phyloP scores from a whole-genome alignment of 2,797 vertebrate genomes.

The Etheostoma nigrum region DNA sequence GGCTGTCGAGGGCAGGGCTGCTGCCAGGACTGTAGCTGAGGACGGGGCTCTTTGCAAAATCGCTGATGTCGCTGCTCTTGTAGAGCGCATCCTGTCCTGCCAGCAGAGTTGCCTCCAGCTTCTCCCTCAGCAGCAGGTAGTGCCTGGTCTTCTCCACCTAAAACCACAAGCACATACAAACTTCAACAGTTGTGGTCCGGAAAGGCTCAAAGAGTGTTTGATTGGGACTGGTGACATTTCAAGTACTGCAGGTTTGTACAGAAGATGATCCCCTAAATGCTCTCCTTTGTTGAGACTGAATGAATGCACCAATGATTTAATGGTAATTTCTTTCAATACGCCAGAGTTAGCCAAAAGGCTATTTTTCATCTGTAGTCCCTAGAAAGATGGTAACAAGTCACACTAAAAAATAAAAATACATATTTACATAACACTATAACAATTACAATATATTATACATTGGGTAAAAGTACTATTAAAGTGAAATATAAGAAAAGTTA shows the following conservation, averaged over 20 bases:
- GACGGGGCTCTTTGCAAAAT: slow-evolving; percentile 87
- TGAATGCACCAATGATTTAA: not conserved
- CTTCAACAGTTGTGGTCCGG: not conserved
- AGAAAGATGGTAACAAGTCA: too few relatives aligned
- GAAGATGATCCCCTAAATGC: not conserved
- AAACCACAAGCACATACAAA: slow-evolving; percentile 12
- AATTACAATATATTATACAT: too few relatives aligned
- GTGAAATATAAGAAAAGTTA: too few relatives aligned
- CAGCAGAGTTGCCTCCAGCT: slow-evolving; percentile 92
- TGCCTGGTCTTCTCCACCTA: slow-evolving; percentile 98
- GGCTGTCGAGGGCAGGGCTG: slow-evolving; percentile 83
- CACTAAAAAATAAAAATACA: too few relatives aligned
- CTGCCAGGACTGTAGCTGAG: slow-evolving; percentile 82
- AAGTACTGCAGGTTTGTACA: not conserved
- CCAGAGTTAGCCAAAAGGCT: too few relatives aligned
- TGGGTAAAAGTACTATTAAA: too few relatives aligned
- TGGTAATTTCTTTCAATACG: too few relatives aligned
- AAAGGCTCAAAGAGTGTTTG: not conserved
- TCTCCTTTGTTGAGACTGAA: not conserved
- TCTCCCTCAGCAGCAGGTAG: slow-evolving; percentile 96
- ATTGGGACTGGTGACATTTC: not conserved
- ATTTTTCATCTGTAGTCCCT: too few relatives aligned
- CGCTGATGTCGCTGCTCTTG: slow-evolving; percentile 87
- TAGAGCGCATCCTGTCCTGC: slow-evolving; percentile 88
- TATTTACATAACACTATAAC: too few relatives aligned